A percentile compares a stretch with the other conserved stretches of the same genome.
Conservation (phyloP, 2,888 invertebrate species). For the Coelogynopora nodosa region DNA sequence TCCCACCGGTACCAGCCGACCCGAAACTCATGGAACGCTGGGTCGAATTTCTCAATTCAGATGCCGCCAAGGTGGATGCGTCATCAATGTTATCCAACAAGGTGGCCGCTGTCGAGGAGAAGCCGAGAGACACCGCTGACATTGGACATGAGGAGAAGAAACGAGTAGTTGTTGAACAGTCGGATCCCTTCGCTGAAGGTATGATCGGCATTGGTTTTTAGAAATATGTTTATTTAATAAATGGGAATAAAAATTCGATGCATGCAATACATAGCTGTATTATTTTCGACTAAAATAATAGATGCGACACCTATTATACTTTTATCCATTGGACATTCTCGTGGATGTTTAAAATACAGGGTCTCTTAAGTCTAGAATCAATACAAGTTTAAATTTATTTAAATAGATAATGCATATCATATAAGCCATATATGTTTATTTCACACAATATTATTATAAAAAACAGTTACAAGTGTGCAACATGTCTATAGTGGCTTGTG, state of each 20-base stretch:
- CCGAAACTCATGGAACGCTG: conserved; percentile 35
- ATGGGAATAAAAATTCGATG: background rate
- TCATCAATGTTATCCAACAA: background rate
- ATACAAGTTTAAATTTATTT: too few species aligned
- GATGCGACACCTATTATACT: too few species aligned
- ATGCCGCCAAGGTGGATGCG: background rate
- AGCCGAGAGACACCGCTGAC: background rate
- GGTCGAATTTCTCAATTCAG: conserved; percentile 25
- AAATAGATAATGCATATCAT: too few species aligned
- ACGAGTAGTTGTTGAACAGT: conserved; percentile 23
- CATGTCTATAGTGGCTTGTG: too few species aligned
- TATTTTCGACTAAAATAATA: too few species aligned
- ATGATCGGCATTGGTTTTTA: background rate
- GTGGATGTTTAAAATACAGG: too few species aligned
- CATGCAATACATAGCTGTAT: too few species aligned
- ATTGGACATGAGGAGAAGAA: background rate
- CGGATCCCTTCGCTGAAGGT: background rate
- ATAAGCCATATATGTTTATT: too few species aligned
- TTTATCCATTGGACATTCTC: too few species aligned
- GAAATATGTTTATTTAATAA: background rate
- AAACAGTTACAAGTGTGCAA: too few species aligned
- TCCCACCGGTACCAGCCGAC: background rate
- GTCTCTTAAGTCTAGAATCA: too few species aligned
- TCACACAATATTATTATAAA: too few species aligned
- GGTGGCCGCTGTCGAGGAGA: background rate